These are phyloP conservation scores for Aphelinus atriplicis DNA, from an alignment of 1,140 invertebrate species.

Conservation along the genomic window DNA sequence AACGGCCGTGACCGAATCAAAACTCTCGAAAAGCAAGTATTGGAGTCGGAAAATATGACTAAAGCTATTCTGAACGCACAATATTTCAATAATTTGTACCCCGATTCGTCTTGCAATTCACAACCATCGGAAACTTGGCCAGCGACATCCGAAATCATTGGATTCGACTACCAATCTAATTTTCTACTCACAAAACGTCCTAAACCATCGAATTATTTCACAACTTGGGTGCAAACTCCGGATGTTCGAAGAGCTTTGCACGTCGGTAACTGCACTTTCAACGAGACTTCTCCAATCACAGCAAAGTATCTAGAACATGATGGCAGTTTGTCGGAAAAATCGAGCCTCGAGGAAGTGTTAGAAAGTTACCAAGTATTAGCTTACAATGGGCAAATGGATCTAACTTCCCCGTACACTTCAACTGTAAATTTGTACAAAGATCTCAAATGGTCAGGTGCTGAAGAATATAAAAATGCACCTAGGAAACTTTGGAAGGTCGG, in stretches of 20 bases:
- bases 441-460: constrained; percentile 74
- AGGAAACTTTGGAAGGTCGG: constrained; percentile 75
- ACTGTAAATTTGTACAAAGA: constrained; percentile 77
- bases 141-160: no score
- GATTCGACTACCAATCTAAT: no score
- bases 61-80: no score
- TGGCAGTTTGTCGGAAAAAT: constrained; percentile 83
- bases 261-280: constrained; percentile 80
- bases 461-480: constrained; percentile 72
- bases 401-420: constrained; percentile 82
- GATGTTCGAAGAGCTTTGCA: constrained; percentile 78
- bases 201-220: neutral
- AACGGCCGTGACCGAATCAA: neutral
- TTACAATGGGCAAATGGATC: constrained; percentile 86
- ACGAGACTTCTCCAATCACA: constrained; percentile 68
- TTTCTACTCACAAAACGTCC: no score
- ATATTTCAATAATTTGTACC: no score
- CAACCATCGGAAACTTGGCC: no score
- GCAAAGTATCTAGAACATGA: constrained; percentile 66
- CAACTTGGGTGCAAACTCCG: constrained; percentile 68
- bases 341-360: constrained; percentile 76
- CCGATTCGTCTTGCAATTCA: no score
- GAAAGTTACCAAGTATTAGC: constrained; percentile 75
- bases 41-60: no score
- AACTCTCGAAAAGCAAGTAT: neutral